Evolutionary conservation across 2,797 vertebrate species (phyloP).

Genomic region (Tolypeutes matacus): DNA sequence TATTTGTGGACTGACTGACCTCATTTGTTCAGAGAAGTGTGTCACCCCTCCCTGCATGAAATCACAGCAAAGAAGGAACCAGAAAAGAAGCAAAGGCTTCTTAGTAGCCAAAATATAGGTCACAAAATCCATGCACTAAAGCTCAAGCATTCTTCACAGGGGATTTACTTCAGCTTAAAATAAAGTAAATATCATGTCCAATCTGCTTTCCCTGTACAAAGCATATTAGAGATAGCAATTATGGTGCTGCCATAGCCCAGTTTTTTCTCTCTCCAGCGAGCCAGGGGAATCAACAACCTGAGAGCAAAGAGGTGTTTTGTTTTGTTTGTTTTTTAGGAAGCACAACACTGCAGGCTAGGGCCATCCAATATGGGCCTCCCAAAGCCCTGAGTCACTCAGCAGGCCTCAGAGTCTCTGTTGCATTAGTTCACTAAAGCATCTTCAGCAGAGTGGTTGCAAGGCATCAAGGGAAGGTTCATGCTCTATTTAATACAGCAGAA

Average conservation of each 20-base stretch:
- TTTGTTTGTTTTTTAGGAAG: neutral
- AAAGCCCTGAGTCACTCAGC: neutral
- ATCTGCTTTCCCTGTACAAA: neutral
- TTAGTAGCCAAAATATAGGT: neutral
- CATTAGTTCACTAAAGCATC: neutral
- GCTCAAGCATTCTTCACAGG: neutral
- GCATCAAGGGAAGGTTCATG: accelerated
- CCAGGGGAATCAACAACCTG: neutral
- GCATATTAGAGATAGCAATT: neutral
- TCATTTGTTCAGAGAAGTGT: neutral
- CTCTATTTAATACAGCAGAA: neutral
- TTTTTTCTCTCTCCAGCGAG: neutral
- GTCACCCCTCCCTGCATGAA: neutral
- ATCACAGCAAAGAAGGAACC: neutral
- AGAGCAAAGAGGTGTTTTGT: neutral
- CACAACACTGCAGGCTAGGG: neutral
- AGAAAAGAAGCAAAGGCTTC: neutral
- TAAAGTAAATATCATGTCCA: neutral
- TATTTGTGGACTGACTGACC: neutral
- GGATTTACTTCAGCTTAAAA: neutral
- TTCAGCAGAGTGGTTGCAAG: neutral
- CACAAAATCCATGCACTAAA: neutral
- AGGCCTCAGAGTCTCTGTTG: neutral
- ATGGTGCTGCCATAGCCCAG: too few relatives aligned
- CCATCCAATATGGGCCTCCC: neutral